Conservation (phyloP, 2,888 invertebrate genomes). For the Amphimallon solstitiale region DNA sequence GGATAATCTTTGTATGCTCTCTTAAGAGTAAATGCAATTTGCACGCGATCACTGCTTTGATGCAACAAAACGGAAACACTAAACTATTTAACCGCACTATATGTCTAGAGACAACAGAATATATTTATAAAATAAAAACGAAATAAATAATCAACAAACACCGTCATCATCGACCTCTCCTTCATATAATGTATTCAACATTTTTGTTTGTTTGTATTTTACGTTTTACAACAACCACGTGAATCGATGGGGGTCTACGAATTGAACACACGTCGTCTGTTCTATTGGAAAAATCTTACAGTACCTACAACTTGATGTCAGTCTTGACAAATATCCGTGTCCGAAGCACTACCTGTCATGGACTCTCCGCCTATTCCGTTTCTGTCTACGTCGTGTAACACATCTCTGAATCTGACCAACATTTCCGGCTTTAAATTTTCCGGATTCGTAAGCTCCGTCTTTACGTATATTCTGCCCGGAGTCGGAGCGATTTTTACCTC, state of each 20-base stretch:
- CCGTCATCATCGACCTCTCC: slow-evolving; percentile 60
- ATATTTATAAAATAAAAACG: slow-evolving; percentile 43
- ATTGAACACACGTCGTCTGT: slow-evolving; percentile 23
- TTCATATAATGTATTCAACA: slow-evolving; percentile 32
- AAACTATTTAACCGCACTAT: slow-evolving; percentile 12
- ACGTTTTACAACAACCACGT: slow-evolving; percentile 49
- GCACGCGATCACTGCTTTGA: slow-evolving; percentile 59
- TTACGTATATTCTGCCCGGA: slow-evolving; percentile 60
- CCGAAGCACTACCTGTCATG: slow-evolving; percentile 61
- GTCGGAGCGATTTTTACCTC: slow-evolving; percentile 44
- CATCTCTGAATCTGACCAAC: slow-evolving; percentile 61
- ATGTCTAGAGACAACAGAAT: neutral
- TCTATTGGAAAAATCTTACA: slow-evolving; percentile 23
- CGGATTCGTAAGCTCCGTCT: slow-evolving; percentile 62
- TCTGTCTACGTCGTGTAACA: slow-evolving; percentile 55
- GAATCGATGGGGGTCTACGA: slow-evolving; percentile 34
- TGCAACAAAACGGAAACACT: slow-evolving; percentile 51
- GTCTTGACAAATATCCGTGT: slow-evolving; percentile 63
- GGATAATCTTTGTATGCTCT: no score
- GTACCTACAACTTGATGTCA: slow-evolving; percentile 53
- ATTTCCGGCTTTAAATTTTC: slow-evolving; percentile 62
- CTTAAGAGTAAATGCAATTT: slow-evolving; percentile 21
- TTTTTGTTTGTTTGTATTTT: slow-evolving; percentile 29
- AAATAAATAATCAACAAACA: slow-evolving; percentile 62
- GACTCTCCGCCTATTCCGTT: slow-evolving; percentile 56